Evolutionary conservation across 1,140 invertebrate genomes (phyloP).

Genomic region (Mesaphorura yosii): DNA sequence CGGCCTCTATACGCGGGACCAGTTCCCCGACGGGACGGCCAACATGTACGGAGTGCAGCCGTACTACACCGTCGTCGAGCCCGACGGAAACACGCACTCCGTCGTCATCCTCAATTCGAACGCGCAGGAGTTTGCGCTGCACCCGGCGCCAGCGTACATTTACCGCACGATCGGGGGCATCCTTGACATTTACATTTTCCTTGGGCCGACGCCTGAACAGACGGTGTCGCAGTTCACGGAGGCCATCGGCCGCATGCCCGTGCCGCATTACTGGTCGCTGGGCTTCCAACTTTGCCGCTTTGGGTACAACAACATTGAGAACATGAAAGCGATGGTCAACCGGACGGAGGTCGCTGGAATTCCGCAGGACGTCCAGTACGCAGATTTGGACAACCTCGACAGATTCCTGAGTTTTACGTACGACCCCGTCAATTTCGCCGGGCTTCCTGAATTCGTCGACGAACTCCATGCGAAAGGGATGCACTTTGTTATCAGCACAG

Average conservation of each 20-base stretch:
- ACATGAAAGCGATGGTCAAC: slow-evolving; percentile 35
- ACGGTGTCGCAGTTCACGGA: too few species aligned
- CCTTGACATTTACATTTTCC: too few species aligned
- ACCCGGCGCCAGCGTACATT: too few species aligned
- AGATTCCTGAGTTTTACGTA: slow-evolving; percentile 43
- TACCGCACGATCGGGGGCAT: too few species aligned
- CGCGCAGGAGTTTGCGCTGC: too few species aligned
- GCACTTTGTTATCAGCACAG: too few species aligned
- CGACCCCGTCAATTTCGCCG: slow-evolving; percentile 36
- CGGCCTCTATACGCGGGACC: too few species aligned
- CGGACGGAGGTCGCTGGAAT: slow-evolving; percentile 31
- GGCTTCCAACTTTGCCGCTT: slow-evolving; percentile 34
- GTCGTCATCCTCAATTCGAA: slow-evolving; percentile 23
- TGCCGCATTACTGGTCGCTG: slow-evolving; percentile 42
- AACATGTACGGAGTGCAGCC: slow-evolving; percentile 37
- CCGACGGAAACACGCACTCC: slow-evolving; percentile 30
- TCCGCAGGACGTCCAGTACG: slow-evolving; percentile 43
- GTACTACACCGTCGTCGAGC: slow-evolving; percentile 42
- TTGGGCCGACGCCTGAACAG: too few species aligned
- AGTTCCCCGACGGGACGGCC: slow-evolving; percentile 1
- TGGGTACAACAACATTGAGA: slow-evolving; percentile 37
- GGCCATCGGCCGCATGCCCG: slow-evolving; percentile 38
- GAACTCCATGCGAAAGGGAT: slow-evolving; percentile 33
- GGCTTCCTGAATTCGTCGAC: slow-evolving; percentile 37
- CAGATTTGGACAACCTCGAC: slow-evolving; percentile 36